A percentile compares a stretch with the other conserved stretches of the same genome.
Evolutionary conservation across 2,113 vertebrate species (phyloP).

Genomic region (Progne subis): DNA sequence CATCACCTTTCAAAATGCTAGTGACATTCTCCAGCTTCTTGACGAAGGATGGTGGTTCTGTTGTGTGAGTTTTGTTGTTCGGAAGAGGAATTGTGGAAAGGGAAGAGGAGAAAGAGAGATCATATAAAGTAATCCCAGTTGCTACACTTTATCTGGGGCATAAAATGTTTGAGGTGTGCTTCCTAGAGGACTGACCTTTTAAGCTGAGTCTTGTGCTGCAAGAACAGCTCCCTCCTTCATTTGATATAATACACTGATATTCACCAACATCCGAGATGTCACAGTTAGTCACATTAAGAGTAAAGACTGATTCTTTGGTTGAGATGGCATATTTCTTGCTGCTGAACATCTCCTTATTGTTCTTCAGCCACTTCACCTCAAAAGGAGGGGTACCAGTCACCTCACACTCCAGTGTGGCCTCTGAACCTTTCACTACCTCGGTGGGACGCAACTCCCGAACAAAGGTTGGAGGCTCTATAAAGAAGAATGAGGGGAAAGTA

Average conservation of each 20-base stretch:
- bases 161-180: neutral
- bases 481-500: neutral
- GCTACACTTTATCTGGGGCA: neutral
- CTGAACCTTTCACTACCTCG: conserved; percentile 86
- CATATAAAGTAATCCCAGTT: neutral
- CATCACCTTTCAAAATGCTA: conserved; percentile 84
- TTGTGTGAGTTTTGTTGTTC: conserved; percentile 16
- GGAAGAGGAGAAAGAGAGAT: conserved; percentile 41
- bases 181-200: conserved; percentile 86
- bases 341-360: conserved; percentile 89
- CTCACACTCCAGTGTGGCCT: conserved; percentile 84
- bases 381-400: conserved; percentile 88
- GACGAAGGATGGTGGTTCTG: conserved; percentile 89
- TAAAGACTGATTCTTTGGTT: conserved; percentile 77
- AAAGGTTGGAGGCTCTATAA: conserved; percentile 89
- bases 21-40: conserved; percentile 87
- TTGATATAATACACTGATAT: conserved; percentile 90
- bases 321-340: conserved; percentile 88
- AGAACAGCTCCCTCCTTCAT: conserved; percentile 90
- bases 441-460: conserved; percentile 79
- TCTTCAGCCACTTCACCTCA: conserved; percentile 92
- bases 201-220: conserved; percentile 85
- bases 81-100: neutral
- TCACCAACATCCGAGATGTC: conserved; percentile 89
- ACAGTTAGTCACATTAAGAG: conserved; percentile 87